A percentile compares a stretch with the other conserved stretches of the same genome.
Evolutionary conservation across 1,140 invertebrate genomes (phyloP).

Genomic region (Ectropis grisescens): DNA sequence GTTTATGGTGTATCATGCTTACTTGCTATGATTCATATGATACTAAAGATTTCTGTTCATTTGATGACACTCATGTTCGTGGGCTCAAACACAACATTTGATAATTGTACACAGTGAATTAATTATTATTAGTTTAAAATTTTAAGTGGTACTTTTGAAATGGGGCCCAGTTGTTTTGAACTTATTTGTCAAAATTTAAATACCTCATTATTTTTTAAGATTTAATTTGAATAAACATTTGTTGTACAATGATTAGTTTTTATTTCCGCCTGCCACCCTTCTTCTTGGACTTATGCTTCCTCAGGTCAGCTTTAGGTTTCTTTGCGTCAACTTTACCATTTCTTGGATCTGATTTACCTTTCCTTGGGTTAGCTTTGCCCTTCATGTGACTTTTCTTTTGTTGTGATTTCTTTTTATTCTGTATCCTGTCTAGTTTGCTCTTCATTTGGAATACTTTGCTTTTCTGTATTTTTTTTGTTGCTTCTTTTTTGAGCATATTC

Average conservation of each 20-base stretch:
- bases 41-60: too few species aligned
- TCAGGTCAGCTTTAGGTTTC: too few species aligned
- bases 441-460: constrained; percentile 82
- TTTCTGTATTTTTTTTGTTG: constrained; percentile 77
- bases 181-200: too few species aligned
- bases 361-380: constrained; percentile 37
- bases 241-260: constrained; percentile 19
- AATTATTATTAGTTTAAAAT: too few species aligned
- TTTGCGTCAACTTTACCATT: too few species aligned
- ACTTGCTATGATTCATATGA: too few species aligned
- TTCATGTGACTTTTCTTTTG: constrained; percentile 47
- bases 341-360: constrained; percentile 11
- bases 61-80: too few species aligned
- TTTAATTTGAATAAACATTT: constrained; percentile 6
- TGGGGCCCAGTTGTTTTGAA: background rate
- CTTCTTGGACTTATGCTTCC: constrained; percentile 57
- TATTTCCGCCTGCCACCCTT: constrained; percentile 46
- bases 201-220: constrained; percentile 2
- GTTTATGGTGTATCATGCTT: too few species aligned
- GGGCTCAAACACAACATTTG: too few species aligned
- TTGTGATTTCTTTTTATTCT: constrained; percentile 73
- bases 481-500: constrained; percentile 75
- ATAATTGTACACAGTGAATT: too few species aligned
- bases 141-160: too few species aligned
- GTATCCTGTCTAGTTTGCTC: constrained; percentile 74